Percentiles rank a stretch among this genome's conserved stretches.
phyloP scores from a whole-genome alignment of 1,140 invertebrate species.

The Arctopsyche grandis region DNA sequence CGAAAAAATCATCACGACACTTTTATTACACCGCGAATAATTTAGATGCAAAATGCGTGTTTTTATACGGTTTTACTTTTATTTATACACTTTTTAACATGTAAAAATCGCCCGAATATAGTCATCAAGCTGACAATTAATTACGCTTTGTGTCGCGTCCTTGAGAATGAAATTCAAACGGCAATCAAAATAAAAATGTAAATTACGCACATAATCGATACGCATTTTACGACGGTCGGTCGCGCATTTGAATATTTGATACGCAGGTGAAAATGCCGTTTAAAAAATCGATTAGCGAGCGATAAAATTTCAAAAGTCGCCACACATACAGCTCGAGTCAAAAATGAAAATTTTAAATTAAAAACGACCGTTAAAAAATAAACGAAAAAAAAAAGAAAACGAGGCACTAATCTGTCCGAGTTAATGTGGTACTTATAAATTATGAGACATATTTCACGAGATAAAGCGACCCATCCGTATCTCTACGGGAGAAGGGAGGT shows the following conservation, averaged over 20 bases:
- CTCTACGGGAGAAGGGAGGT: not conserved
- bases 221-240: constrained; percentile 8
- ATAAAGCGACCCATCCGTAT: constrained; percentile 43
- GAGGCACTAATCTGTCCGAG: constrained; percentile 41
- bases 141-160: not conserved
- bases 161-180: not conserved
- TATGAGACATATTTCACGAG: constrained; percentile 53
- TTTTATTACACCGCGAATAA: no score
- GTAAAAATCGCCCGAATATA: not conserved
- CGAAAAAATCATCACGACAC: no score
- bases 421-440: constrained; percentile 51
- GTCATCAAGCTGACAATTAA: not conserved
- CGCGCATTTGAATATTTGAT: constrained; percentile 16
- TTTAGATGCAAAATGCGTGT: no score
- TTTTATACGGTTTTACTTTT: no score
- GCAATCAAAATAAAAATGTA: not conserved
- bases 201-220: constrained; percentile 2
- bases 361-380: no score
- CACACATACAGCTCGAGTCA: not conserved
- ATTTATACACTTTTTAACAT: no score
- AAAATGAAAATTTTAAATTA: not conserved
- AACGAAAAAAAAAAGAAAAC: constrained; percentile 10
- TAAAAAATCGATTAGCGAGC: constrained; percentile 5
- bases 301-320: not conserved
- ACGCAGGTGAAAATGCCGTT: not conserved